Evolutionary conservation across 2,888 invertebrate species (phyloP), one percentile per base, ranked within the genome.

Genomic region (Apamea crenata): DNA sequence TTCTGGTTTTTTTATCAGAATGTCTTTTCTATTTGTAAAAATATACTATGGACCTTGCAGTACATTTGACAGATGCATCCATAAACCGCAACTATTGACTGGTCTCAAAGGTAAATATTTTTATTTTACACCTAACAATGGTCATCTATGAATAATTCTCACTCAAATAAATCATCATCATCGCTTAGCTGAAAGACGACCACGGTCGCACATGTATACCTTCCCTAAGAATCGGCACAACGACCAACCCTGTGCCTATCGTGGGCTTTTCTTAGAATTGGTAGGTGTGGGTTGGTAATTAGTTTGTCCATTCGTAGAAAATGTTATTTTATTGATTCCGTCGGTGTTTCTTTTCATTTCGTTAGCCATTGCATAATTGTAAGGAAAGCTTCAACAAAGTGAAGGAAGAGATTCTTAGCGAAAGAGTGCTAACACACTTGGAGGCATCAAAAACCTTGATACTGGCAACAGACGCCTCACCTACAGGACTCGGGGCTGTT

Each of bases 41-140:
- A 61, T 66, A 40, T 77, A 86, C 65, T 14, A 86, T 59, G 86
- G 83, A 10, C 86, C 86, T 29, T 83, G 78, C 66, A 25, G 47
- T 50, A 73, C 86, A 10, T 83, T 83, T 77, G 50, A 83, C 18
- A 66, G 21, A 29, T 25, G 10, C 21, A 70, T 69, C 1, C 83
- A 83, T 67, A 83, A 83, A 56, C 86, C 83, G 16, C 86, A 86
- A 0, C 14, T 56, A 5, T 61, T 83, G 40, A 40, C 65, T 44
- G 83, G 83, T 61, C 12, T 83, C 40, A 86, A 40, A 83, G 86
- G 83, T 83, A 85, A 65, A 29, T 36, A 16, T 61, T 36, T 63
- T 56, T 25, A 56, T 66, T n/a, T n/a, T 25, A 44, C 4, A 29
- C 18, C 2, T 25, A 47, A 2, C 7, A 29, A 40, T 65, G 10